Evolutionary conservation across 2,797 vertebrate genomes (phyloP), one percentile per base, ranked within the genome.

Genomic region (Scomberomorus guttatus): DNA sequence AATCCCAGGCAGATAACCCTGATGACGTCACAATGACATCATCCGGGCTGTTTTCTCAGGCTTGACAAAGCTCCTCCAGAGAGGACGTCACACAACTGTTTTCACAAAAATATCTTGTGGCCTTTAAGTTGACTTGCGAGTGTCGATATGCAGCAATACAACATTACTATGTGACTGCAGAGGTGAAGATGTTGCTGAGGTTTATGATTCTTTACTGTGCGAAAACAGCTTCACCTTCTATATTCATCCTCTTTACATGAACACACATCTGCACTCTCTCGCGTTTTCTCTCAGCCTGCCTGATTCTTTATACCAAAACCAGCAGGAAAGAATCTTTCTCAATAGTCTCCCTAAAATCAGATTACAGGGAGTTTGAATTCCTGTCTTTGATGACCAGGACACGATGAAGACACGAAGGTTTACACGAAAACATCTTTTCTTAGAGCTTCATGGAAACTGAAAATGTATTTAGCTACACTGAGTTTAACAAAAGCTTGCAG

Each of bases 271-370:
- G 50, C 12, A 67, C 39, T 51, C 73, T 65, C 58, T 68, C 18
- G 52, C 62, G 42, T 46, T 46, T 55, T 52, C 63, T 72, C 27
- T 6, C 52, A 27, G 25, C 67, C 67, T 56, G 48, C n/a, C 46
- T 57, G 60, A 55, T 42, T 85, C 73, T 89, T 90, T 88, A 68
- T 72, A 29, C 56, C 12, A 50, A 51, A 68, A 79, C 15, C 69
- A 88, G 66, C 51, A 75, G 55, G 59, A 70, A 22, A 20, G 37
- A 24, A 24, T 83, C 44, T 70, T 48, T 58, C 51, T 68, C 77
- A 65, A 12, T 61, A 37, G 50, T 64, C 75, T 63, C 62, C 44
- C 58, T 57, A 57, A 79, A 87, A 84, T 87, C 76, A 64, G 66
- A 78, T 89, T 63, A 67, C 25, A 82, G 25, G 14, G 27, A 52